These are phyloP conservation scores for Calephelis virginiensis DNA, from an alignment of 1,140 invertebrate genomes.

Conservation along the genomic window DNA sequence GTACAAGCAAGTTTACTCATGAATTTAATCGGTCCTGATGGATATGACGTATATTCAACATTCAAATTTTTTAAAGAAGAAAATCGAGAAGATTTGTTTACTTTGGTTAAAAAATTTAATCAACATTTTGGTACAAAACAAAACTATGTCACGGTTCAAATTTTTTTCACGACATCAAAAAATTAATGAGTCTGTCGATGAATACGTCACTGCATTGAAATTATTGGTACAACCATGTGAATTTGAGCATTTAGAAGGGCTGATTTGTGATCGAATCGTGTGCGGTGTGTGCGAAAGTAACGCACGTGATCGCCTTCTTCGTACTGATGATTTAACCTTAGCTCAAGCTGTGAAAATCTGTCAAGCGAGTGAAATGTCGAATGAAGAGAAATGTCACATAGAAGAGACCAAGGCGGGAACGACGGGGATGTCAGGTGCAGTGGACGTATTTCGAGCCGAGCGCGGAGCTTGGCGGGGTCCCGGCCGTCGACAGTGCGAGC, in stretches of 20 bases:
- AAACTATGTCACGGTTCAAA: constrained; percentile 26
- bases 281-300: constrained; percentile 26
- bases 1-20: too few species aligned
- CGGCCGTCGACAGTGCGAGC: too few species aligned
- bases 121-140: constrained; percentile 29
- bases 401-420: too few species aligned
- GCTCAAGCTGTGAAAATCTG: constrained; percentile 34
- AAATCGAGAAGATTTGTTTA: constrained; percentile 19
- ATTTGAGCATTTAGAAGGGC: constrained; percentile 26
- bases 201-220: constrained; percentile 25
- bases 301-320: constrained; percentile 27
- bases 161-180: constrained; percentile 27
- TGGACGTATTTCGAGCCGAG: too few species aligned
- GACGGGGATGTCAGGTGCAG: background rate
- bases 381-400: too few species aligned
- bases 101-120: constrained; percentile 27
- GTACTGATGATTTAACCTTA: constrained; percentile 27
- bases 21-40: too few species aligned
- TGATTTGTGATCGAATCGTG: constrained; percentile 34
- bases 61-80: too few species aligned
- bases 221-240: constrained; percentile 25
- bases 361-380: constrained; percentile 31
- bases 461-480: too few species aligned
- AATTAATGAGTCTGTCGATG: constrained; percentile 19
- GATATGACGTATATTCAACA: too few species aligned